A percentile compares a stretch with the other conserved stretches of the same genome.
These are phyloP conservation scores for Melopsittacus undulatus DNA, from an alignment of 2,797 vertebrate species.

Conservation along the genomic window DNA sequence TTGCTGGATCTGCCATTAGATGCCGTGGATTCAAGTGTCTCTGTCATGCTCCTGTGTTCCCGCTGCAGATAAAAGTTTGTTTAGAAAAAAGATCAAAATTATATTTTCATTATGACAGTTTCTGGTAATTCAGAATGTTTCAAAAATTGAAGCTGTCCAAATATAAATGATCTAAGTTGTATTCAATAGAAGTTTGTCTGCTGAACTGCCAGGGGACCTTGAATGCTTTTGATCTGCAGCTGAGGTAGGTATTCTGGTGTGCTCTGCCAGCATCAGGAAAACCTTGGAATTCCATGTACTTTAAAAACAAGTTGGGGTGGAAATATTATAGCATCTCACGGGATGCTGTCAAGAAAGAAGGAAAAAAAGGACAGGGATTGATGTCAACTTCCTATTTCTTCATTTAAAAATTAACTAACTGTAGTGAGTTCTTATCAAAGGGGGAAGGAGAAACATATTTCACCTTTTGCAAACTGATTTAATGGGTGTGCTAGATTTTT, in stretches of 20 bases:
- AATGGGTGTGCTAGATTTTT: neutral
- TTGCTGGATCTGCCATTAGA: neutral
- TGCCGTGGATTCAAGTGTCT: neutral
- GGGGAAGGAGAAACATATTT: neutral
- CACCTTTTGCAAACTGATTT: neutral
- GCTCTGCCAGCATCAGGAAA: neutral
- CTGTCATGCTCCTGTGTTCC: neutral
- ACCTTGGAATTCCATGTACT: neutral
- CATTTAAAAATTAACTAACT: neutral
- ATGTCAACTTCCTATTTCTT: neutral
- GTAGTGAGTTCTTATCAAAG: neutral
- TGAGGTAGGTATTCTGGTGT: neutral
- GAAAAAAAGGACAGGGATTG: neutral
- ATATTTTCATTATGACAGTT: neutral
- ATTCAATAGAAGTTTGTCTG: neutral
- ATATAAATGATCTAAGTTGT: neutral
- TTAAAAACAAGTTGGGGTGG: neutral
- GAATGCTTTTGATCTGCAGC: neutral
- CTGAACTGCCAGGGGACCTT: neutral
- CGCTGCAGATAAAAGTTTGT: neutral
- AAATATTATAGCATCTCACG: neutral
- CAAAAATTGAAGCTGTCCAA: neutral
- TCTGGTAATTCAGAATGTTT: neutral
- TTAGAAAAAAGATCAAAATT: neutral
- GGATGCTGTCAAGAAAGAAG: neutral